Base-by-base conservation (phyloP, 1,140 invertebrate genomes). In the Caenorhabditis briggsae region DNA sequence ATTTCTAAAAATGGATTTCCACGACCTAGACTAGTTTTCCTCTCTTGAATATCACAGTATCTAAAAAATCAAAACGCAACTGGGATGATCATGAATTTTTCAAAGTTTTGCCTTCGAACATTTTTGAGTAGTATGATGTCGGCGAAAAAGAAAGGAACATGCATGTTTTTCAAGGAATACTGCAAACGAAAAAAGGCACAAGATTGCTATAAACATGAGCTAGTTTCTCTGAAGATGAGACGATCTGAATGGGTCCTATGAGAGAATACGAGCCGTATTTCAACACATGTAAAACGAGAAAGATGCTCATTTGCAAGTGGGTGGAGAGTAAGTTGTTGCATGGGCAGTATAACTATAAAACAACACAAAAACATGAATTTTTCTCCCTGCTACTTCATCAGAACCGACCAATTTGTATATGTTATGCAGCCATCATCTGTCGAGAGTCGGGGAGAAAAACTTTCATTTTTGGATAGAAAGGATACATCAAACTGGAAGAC, bases 121-220 rank as follows among this genome's bases (percentile, higher is more conserved):
- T 78, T 50, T 78, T 48, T 78, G 46, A 78, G 46, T 48, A 50
- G 43, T 25, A 50, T 50, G 70, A 78, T 78, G 70, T 78, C 12
- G 70, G n/a, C 20, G n/a, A n/a, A 12, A 7, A 8, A 25, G 11
- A 33, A 33, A n/a, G 20, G n/a, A 58, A 64, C 18, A 70, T 70
- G 20, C n/a, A 8, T 70, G 25, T 46, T 23, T 43, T 5, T n/a
- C 14, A 70, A 43, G 11, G n/a, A 23, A 70, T 43, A 70, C 64
- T 70, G 64, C 64, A 70, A 11, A 16, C 50, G n/a, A 25, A 61
- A 61, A 61, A 61, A 61, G 59, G 23, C 59, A 23, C 33, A 70
- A 70, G 41, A 70, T 46, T 43, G 64, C 33, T 46, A 70, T 5
- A 70, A 70, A 46, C 64, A 70, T n/a, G 64, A 23, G 9, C 11